Base-by-base conservation (phyloP, 1,140 invertebrate species). In the Pentalonia nigronervosa region DNA sequence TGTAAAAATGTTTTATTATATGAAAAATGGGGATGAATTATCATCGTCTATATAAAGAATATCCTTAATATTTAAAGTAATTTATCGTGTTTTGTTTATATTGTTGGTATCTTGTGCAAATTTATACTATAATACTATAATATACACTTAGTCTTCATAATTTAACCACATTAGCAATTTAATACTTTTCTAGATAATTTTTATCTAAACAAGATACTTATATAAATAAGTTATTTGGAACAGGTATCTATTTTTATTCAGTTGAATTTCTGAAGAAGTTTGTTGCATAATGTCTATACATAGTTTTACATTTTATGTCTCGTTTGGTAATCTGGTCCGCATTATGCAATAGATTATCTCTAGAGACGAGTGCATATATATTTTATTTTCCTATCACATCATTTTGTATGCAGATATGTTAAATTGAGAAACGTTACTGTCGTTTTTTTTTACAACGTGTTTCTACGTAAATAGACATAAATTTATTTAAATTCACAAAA, bases 271-370 rank as follows among this genome's bases (percentile, higher is more conserved):
- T 7, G 7, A 88, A 48, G 30, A 48, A 88, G 47, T 88, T 88
- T 50, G 7, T 86, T n/a, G 1, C 34, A 48, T n/a, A n/a, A 21
- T 50, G 17, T n/a, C 8, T 20, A 9, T 50, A 88, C n/a, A 20
- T 41, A 7, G n/a, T 50, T 34, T 48, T 34, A 48, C n/a, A 50
- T 88, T 88, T 88, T n/a, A 41, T 48, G 86, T 48, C 45, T 88
- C 47, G 30, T 41, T 48, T 48, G 86, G 47, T 88, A 50, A 48
- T 50, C 41, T 84, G 83, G 83, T 84, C 83, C 23, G 21, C 41
- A n/a, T 84, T 47, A 45, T 23, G 23, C 83, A 84, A 84, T 25
- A 88, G 47, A 88, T 88, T 50, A 50, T 48, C 86, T 41, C 86
- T 47, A 48, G 86, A 48, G 47, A n/a, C 47, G n/a, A 48, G 47